Evolutionary conservation across 2,888 invertebrate genomes (phyloP).

Genomic region (Dorcus parallelipipedus): DNA sequence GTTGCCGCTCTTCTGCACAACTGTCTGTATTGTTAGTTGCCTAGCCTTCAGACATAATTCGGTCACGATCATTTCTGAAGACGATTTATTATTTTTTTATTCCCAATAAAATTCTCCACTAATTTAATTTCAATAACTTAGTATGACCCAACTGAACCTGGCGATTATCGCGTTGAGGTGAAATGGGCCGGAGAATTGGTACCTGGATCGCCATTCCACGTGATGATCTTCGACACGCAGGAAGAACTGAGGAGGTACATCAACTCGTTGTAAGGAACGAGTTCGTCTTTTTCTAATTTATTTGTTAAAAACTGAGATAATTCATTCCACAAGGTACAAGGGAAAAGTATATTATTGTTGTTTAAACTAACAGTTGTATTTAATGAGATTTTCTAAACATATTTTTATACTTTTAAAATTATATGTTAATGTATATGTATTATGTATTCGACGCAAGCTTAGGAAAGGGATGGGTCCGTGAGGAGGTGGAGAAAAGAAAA

Average conservation of each 20-base stretch:
- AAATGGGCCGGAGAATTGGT: slow-evolving; percentile 98
- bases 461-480: too few species aligned
- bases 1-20: too few species aligned
- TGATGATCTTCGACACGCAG: slow-evolving; percentile 98
- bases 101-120: too few species aligned
- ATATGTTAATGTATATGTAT: too few species aligned
- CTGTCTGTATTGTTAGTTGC: too few species aligned
- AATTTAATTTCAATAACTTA: slow-evolving; percentile 36
- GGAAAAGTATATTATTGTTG: slow-evolving; percentile 6
- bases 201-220: slow-evolving; percentile 96
- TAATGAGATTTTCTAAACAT: slow-evolving; percentile 8
- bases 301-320: background rate
- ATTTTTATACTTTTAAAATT: slow-evolving; percentile 9
- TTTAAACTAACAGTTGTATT: slow-evolving; percentile 11
- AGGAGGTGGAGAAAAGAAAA: too few species aligned
- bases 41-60: too few species aligned
- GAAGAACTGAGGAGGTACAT: slow-evolving; percentile 81
- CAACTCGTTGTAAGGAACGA: slow-evolving; percentile 36
- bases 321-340: slow-evolving; percentile 14
- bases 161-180: slow-evolving; percentile 96
- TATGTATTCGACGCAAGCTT: too few species aligned
- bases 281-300: background rate
- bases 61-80: too few species aligned
- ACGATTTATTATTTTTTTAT: background rate
- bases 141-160: slow-evolving; percentile 98